These are phyloP conservation scores for Watsonalla cultraria DNA, from an alignment of 2,888 invertebrate genomes.

Conservation along the genomic window DNA sequence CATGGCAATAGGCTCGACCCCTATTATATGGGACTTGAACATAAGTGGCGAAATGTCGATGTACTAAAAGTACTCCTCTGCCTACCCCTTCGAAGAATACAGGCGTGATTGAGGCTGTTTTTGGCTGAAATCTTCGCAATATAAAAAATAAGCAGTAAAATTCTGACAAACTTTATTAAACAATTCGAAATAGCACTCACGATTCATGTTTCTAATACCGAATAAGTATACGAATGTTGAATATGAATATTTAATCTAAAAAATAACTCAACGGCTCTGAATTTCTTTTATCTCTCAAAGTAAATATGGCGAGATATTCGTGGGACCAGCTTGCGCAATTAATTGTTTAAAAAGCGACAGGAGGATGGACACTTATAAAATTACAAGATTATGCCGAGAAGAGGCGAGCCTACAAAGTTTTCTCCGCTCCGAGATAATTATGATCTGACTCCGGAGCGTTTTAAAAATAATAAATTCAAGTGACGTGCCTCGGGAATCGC, in stretches of 20 bases:
- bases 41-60: no score
- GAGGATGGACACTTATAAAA: conserved; percentile 35
- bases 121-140: no score
- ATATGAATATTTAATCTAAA: not conserved
- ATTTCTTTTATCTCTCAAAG: not conserved
- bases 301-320: conserved; percentile 8
- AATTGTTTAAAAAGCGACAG: conserved; percentile 31
- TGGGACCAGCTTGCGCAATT: conserved; percentile 23
- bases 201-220: not conserved
- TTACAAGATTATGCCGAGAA: conserved; percentile 30
- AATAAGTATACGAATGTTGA: not conserved
- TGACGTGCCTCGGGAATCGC: not conserved
- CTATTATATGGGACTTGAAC: no score
- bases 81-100: no score
- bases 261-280: not conserved
- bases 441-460: conserved; percentile 5
- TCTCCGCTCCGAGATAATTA: conserved; percentile 5
- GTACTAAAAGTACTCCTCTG: no score
- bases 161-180: no score
- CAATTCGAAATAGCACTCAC: not conserved
- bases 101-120: no score
- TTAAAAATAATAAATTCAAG: conserved; percentile 6
- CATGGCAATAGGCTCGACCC: no score
- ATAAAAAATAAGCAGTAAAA: no score
- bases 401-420: not conserved